Conservation (phyloP, 2,888 invertebrate species). For the Gastrophysa polygoni region DNA sequence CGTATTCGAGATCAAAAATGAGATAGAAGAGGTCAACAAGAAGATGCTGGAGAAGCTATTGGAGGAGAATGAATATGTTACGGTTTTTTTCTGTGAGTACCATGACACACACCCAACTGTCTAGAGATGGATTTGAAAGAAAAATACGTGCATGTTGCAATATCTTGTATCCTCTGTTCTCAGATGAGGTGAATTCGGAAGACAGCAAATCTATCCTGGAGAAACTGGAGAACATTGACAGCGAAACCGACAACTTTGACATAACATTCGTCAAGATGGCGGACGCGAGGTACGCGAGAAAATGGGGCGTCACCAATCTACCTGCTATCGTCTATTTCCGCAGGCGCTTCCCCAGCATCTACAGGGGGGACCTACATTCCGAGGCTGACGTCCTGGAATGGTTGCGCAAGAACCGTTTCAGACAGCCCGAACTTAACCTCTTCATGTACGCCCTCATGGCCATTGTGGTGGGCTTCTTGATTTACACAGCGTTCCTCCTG, state of each 20-base stretch:
- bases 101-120: too few species aligned
- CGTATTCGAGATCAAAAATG: conserved; percentile 93
- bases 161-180: conserved; percentile 21
- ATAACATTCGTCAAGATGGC: conserved; percentile 95
- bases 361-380: conserved; percentile 77
- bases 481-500: conserved; percentile 89
- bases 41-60: conserved; percentile 95
- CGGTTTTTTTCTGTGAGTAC: conserved; percentile 96
- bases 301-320: conserved; percentile 91
- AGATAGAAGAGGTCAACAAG: conserved; percentile 95
- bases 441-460: conserved; percentile 94
- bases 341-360: conserved; percentile 90
- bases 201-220: conserved; percentile 84
- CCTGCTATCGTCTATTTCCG: conserved; percentile 93
- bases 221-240: conserved; percentile 91
- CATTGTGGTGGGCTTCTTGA: conserved; percentile 81
- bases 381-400: conserved; percentile 90
- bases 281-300: conserved; percentile 87
- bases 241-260: conserved; percentile 92
- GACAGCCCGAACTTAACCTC: conserved; percentile 89
- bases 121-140: too few species aligned
- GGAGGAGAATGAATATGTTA: conserved; percentile 93
- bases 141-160: background rate
- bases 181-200: conserved; percentile 80
- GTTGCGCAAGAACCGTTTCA: conserved; percentile 90